phyloP scores from a whole-genome alignment of 2,797 vertebrate species.

The Alca torda region DNA sequence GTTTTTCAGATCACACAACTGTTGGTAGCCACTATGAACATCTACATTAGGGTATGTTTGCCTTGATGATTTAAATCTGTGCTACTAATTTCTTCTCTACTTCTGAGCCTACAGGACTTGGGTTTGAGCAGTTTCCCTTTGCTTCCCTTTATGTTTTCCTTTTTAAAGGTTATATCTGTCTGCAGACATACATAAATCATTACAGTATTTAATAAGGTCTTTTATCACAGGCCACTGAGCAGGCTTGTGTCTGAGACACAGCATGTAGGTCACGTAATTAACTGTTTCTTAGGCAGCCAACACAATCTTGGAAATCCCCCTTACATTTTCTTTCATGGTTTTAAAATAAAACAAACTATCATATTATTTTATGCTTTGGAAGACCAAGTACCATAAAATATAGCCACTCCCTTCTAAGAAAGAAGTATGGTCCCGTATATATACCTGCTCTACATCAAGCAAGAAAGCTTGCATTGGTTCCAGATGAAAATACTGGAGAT shows the following conservation, averaged over 20 bases:
- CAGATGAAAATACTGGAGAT: neutral
- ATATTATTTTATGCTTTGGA: neutral
- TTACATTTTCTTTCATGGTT: neutral
- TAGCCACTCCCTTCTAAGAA: neutral
- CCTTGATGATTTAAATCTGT: neutral
- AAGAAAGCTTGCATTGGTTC: neutral
- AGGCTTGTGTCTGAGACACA: neutral
- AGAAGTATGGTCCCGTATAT: neutral
- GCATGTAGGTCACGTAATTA: conserved; percentile 63
- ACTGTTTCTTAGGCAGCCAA: conserved; percentile 16
- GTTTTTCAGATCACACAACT: neutral
- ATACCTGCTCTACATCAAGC: neutral
- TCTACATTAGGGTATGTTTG: neutral
- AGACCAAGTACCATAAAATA: neutral
- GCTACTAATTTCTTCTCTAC: neutral
- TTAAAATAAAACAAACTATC: neutral
- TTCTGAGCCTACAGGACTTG: neutral
- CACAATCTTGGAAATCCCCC: neutral
- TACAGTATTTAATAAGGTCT: conserved; percentile 48
- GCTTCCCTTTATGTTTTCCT: neutral
- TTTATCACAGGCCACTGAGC: conserved; percentile 55
- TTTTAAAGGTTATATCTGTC: conserved; percentile 8
- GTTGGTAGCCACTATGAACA: neutral
- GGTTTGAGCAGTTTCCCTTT: neutral
- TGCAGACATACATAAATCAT: neutral